Percentiles rank a stretch among this genome's conserved stretches.
phyloP scores from a whole-genome alignment of 2,888 invertebrate species.

The Ophion ventricosus region DNA sequence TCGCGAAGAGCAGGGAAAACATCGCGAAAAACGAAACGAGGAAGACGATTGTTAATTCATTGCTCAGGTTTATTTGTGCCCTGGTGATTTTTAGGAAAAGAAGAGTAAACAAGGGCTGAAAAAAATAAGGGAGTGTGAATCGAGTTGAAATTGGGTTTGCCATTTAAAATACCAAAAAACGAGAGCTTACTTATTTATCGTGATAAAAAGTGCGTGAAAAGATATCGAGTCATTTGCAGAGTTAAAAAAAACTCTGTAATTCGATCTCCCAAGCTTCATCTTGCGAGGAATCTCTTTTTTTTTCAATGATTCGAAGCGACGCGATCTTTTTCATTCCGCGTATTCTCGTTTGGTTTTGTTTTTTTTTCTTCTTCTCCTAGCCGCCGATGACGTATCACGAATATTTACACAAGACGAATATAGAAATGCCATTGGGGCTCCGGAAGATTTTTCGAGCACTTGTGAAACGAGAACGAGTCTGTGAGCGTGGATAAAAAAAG shows the following conservation, averaged over 20 bases:
- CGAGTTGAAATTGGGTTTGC: too few species aligned
- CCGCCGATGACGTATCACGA: constrained; percentile 45
- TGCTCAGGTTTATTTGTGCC: background rate
- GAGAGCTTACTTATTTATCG: too few species aligned
- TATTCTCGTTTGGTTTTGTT: background rate
- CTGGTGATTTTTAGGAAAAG: background rate
- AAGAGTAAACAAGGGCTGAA: too few species aligned
- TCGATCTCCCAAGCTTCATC: background rate
- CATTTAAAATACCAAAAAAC: too few species aligned
- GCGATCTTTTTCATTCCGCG: background rate
- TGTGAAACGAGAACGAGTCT: constrained; percentile 50
- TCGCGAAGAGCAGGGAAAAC: constrained; percentile 3
- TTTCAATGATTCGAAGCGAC: background rate
- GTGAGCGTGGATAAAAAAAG: constrained; percentile 45
- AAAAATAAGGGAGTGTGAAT: too few species aligned
- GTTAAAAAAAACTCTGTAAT: too few species aligned
- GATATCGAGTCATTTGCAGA: too few species aligned
- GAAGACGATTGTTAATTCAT: background rate
- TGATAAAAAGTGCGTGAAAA: too few species aligned
- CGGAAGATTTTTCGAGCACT: constrained; percentile 48
- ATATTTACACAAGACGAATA: constrained; percentile 62
- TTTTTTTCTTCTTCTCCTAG: background rate
- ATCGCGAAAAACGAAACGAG: background rate
- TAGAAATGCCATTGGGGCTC: constrained; percentile 57
- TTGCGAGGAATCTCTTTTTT: background rate